These are phyloP conservation scores for Meles meles DNA, from an alignment of 2,113 vertebrate species.

Conservation along the genomic window DNA sequence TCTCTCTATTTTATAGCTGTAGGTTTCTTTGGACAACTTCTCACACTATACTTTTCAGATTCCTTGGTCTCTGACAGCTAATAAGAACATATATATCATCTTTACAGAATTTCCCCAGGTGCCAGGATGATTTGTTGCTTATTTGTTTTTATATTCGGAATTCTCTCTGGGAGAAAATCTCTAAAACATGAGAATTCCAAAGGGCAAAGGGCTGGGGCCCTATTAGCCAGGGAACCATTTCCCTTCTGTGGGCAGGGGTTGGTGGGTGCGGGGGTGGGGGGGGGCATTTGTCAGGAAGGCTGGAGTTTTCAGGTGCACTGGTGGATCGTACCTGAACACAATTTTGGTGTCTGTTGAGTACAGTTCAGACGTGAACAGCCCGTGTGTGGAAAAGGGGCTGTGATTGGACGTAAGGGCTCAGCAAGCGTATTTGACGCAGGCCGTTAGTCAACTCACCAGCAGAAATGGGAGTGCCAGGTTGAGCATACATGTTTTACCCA, in stretches of 20 bases:
- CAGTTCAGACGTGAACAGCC: not conserved
- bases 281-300: not conserved
- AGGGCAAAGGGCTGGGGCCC: not conserved
- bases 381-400: not conserved
- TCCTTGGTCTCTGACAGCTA: not conserved
- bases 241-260: not conserved
- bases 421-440: not conserved
- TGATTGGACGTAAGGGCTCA: not conserved
- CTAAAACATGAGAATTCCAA: not conserved
- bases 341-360: not conserved
- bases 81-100: not conserved
- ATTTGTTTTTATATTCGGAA: conserved; percentile 5
- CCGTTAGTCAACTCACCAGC: not conserved
- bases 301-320: not conserved
- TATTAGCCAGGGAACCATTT: not conserved
- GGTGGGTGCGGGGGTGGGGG: too few relatives aligned
- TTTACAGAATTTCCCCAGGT: not conserved
- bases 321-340: not conserved
- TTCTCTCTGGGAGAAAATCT: not conserved
- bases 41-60: conserved; percentile 17
- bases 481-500: not conserved
- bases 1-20: not conserved
- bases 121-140: not conserved
- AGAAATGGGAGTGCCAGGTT: not conserved
- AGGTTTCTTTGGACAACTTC: not conserved